Base-by-base conservation (phyloP, 2,113 vertebrate species). In the Scalopus aquaticus region DNA sequence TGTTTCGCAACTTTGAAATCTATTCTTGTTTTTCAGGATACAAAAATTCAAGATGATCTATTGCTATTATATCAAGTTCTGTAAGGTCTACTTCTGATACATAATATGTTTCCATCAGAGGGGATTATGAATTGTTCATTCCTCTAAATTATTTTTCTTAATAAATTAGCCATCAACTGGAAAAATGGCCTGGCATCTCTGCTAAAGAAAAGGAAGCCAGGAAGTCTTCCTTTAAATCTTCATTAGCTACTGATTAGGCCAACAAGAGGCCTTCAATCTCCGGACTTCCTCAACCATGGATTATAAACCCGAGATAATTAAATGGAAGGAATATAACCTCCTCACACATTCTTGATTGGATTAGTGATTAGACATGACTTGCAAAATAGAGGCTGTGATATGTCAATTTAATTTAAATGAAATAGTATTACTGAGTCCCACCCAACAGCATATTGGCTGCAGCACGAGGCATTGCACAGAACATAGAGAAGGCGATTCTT, bases 301-400 rank as follows among this genome's bases (percentile, higher is more conserved):
- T 88, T 96, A 94, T 93, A 96, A 94, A 95, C 70, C 76, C 9
- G 0, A 35, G 81, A 82, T 96, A 97, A 97, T 97, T 96, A 97
- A 94, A 74, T 85, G 89, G 74, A 64, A 94, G 37, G 62, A 80
- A 46, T 83, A 60, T 88, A 90, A 77, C 80, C 62, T 95, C 70
- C 24, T 88, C 4, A 77, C 26, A 74, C 39, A 26, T 56, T 93
- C 62, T 96, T 96, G 62, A 96, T 96, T 95, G 24, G 60, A 82
- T 78, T 94, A 88, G 94, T 95, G 87, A 69, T 93, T 95, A 81
- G 69, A 86, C 16, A 78, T 26, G 42, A 64, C 76, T 88, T 96
- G 51, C 49, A 56, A 91, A 92, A 92, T 60, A 77, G 30, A 85
- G 74, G 77, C 9, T 39, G 4, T 88, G 67, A 30, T 81, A 60